Percentiles rank a stretch among this genome's conserved stretches.
phyloP scores from a whole-genome alignment of 2,888 invertebrate species.

The Adineta ricciae region DNA sequence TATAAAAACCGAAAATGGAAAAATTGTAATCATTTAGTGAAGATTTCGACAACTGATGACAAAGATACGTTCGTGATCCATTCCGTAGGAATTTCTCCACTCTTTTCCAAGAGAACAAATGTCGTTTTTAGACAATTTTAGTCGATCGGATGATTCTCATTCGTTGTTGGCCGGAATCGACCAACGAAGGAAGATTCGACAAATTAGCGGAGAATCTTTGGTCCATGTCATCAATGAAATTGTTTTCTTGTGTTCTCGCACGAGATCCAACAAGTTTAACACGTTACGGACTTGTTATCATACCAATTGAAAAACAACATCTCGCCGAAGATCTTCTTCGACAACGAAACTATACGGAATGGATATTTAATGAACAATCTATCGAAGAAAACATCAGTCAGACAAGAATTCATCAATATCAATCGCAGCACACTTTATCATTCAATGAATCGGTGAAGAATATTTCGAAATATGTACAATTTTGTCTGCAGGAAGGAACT shows the following conservation, averaged over 20 bases:
- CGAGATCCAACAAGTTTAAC: not conserved
- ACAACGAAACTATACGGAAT: not conserved
- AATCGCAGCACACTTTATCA: not conserved
- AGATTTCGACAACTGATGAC: not conserved
- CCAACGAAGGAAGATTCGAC: not conserved
- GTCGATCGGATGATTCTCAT: not conserved
- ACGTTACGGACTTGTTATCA: not conserved
- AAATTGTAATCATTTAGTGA: not conserved
- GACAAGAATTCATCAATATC: not conserved
- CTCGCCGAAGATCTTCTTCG: not conserved
- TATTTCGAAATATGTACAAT: not conserved
- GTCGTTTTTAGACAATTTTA: not conserved
- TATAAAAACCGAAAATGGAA: slow-evolving; percentile 18
- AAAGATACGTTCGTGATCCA: not conserved
- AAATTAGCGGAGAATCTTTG: slow-evolving; percentile 1
- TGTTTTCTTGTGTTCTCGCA: not conserved
- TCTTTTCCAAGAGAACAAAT: not conserved
- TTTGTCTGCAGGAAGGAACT: not conserved
- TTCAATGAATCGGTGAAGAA: not conserved
- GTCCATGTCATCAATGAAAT: not conserved
- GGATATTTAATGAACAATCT: not conserved
- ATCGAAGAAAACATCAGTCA: not conserved
- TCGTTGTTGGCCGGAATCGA: not conserved
- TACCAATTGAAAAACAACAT: not conserved
- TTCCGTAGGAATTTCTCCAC: not conserved